Evolutionary conservation across 2,888 invertebrate genomes (phyloP), one percentile per base, ranked within the genome.

Genomic region (Baccha elongata): DNA sequence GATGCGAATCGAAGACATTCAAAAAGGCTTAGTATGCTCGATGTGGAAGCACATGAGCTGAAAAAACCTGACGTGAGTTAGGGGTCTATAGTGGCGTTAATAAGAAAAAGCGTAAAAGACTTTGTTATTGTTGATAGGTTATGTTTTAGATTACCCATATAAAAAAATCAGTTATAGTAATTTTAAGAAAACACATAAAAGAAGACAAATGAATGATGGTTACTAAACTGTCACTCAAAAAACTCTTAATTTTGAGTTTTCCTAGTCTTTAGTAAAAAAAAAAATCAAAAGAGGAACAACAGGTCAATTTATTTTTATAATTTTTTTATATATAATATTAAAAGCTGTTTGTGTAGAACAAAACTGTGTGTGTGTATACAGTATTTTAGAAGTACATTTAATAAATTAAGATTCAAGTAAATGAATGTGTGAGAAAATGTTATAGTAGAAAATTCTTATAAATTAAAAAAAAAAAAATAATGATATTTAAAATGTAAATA

Each of bases 331-430:
- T n/a, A n/a, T n/a, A n/a, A n/a, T n/a, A n/a, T n/a, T n/a, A 23
- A 44, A 60, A 50, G 26, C 11, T 37, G 46, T 44, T 29, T 53
- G 42, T 58, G 29, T 32, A 52, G 26, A 79, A 67, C 50, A 53
- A 60, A 79, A 67, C 52, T 73, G 32, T 62, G 48, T 55, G n/a
- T n/a, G 64, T 58, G 42, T 58, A 40, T 40, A 74, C 68, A 80
- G 80, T 80, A 80, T 80, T 80, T 74, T 74, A 80, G 74, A 58
- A 74, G 74, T 79, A 68, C 68, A 68, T 35, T 74, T 8, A 32
- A 15, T 15, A 8, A 32, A 15, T 15, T 55, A 37, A 23, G 17
- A 37, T 29, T 15, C 40, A 72, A 13, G 17, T 50, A 72, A 26
- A 67, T 48, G 55, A 19, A 79, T 74, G 80, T 69, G 68, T 74